Conservation (phyloP, 2,888 invertebrate species). For the Drosophila peninsularis region DNA sequence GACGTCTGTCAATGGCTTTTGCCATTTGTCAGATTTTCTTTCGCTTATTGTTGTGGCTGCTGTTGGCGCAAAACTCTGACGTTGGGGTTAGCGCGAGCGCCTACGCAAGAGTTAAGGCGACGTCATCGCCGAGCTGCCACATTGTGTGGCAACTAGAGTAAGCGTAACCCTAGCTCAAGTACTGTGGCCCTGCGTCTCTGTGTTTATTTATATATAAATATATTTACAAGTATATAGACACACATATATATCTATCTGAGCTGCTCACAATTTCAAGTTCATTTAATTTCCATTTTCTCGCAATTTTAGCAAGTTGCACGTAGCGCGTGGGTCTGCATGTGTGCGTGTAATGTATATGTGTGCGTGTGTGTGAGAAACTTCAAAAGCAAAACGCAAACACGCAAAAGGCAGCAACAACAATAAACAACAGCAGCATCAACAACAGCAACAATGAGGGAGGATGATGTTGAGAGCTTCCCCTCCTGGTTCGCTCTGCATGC, state of each 20-base stretch:
- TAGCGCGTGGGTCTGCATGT: conserved; percentile 11
- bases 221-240: not conserved
- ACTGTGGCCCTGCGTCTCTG: conserved; percentile 1
- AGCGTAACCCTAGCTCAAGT: conserved; percentile 11
- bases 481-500: conserved; percentile 46
- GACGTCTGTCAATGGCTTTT: conserved; percentile 26
- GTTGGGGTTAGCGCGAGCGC: not conserved
- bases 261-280: conserved; percentile 67
- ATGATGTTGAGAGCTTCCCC: conserved; percentile 12
- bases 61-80: conserved; percentile 17
- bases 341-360: conserved; percentile 4
- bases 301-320: conserved; percentile 48
- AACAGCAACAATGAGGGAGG: conserved; percentile 23
- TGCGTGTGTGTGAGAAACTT: conserved; percentile 49
- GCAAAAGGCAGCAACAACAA: conserved; percentile 48
- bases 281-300: conserved; percentile 72
- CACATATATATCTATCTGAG: conserved; percentile 16
- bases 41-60: conserved; percentile 7
- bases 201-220: not conserved
- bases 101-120: conserved; percentile 25
- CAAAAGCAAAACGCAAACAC: conserved; percentile 72
- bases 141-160: conserved; percentile 17
- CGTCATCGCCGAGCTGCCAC: conserved; percentile 18
- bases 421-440: conserved; percentile 28
- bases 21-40: conserved; percentile 6